A percentile compares a stretch with the other conserved stretches of the same genome.
phyloP scores from a whole-genome alignment of 2,888 invertebrate genomes.

The Sericinus montela region DNA sequence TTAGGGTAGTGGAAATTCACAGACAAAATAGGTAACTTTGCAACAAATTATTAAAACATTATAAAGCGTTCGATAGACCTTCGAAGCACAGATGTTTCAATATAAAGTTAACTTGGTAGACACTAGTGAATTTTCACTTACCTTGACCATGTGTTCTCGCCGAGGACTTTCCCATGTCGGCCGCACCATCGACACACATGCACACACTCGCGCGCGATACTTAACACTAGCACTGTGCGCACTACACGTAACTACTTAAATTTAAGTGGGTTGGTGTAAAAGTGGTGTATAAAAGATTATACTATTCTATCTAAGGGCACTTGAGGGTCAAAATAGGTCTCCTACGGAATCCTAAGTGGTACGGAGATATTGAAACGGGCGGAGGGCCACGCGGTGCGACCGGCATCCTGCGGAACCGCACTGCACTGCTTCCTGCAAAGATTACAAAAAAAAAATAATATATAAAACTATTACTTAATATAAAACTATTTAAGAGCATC shows the following conservation, averaged over 20 bases:
- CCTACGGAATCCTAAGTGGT: constrained; percentile 67
- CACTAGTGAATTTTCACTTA: constrained; percentile 41
- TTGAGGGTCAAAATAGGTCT: constrained; percentile 67
- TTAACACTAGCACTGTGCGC: constrained; percentile 66
- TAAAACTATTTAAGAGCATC: no score
- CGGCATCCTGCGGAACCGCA: constrained; percentile 71
- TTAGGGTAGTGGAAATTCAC: no score
- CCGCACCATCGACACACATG: constrained; percentile 76
- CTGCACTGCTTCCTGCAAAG: constrained; percentile 65
- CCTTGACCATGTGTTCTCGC: constrained; percentile 80
- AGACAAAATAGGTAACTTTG: no score
- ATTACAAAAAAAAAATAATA: constrained; percentile 21
- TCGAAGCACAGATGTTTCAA: constrained; percentile 5
- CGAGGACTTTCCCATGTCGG: constrained; percentile 80
- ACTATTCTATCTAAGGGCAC: constrained; percentile 76
- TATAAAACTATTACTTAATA: no score
- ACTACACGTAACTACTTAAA: constrained; percentile 52
- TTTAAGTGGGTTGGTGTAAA: constrained; percentile 71
- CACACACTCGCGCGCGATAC: constrained; percentile 63
- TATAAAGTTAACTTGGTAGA: constrained; percentile 1
- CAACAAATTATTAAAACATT: background rate
- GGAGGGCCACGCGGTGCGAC: constrained; percentile 78
- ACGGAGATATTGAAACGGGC: constrained; percentile 65
- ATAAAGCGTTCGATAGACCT: constrained; percentile 10
- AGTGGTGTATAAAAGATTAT: constrained; percentile 73